Evolutionary conservation across 2,113 vertebrate genomes (phyloP).

Genomic region (Malurus cyaneus): DNA sequence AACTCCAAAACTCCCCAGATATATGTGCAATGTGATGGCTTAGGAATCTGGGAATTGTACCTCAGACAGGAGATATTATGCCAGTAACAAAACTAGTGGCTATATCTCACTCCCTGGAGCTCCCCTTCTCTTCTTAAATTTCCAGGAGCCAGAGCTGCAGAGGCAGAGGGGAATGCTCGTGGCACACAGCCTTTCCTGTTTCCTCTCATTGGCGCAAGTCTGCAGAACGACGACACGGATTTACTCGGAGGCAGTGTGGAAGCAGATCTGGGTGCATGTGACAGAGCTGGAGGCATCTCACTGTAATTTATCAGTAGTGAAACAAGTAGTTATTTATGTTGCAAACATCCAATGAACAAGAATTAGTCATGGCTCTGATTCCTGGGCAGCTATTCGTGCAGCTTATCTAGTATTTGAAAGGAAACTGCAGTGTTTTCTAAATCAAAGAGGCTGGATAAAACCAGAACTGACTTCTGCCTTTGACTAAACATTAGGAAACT

Average conservation of each 20-base stretch:
- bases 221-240: neutral
- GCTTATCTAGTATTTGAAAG: slow-evolving; percentile 10
- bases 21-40: neutral
- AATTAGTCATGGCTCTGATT: slow-evolving; percentile 6
- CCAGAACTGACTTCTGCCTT: neutral
- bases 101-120: neutral
- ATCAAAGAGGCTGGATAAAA: neutral
- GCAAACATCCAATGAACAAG: neutral
- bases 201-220: neutral
- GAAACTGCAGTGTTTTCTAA: neutral
- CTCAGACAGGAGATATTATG: neutral
- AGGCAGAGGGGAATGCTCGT: neutral
- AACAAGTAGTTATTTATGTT: slow-evolving; percentile 6
- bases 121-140: neutral
- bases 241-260: neutral
- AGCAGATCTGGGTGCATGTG: neutral
- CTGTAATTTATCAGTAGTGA: neutral
- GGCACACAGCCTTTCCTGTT: neutral
- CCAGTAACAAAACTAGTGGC: neutral
- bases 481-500: slow-evolving; percentile 1
- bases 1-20: neutral
- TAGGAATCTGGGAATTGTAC: neutral
- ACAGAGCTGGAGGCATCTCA: neutral
- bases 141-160: neutral
- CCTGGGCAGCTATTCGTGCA: neutral